Evolutionary conservation across 2,888 invertebrate genomes (phyloP), one percentile per base, ranked within the genome.

Genomic region (Keiferia lycopersicella): DNA sequence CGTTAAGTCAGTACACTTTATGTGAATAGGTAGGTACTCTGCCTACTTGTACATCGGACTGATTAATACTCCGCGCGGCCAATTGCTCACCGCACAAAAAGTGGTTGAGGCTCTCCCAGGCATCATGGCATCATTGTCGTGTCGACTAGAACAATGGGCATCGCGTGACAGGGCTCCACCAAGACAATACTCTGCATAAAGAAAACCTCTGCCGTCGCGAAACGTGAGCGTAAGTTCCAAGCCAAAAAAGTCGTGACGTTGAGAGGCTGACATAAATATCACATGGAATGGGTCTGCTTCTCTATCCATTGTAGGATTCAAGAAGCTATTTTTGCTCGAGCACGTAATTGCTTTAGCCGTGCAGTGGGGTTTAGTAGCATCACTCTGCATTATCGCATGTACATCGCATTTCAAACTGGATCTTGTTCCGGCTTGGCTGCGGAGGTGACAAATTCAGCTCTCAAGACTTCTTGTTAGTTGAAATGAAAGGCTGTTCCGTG

Each of bases 111-210:
- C 71, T 73, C 69, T 65, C 69, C 67, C 59, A 65, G 68, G 68
- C 71, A 71, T 65, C 65, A 68, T 68, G 68, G 68, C 71, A 71
- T 65, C 65, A 68, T 68, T 76, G 69, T 75, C 76, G 76, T 78
- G 80, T 78, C 77, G 77, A 73, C 68, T 77, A 76, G 79, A 84
- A 86, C 83, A 86, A 86, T 82, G 76, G 80, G 67, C 65, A 73
- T 79, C 75, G 80, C 83, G 81, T 83, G 83, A 82, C 82, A 78
- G 74, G 74, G 72, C 76, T 78, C 73, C 73, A 72, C 74, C 69
- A 77, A 78, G 83, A 82, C 82, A 78, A 75, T 74, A 73, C 76
- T 78, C 72, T 53, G 62, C 62, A 62, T 62, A 62, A 62, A 73
- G 75, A 76, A 80, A 78, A 81, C 77, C 74, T 74, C 73, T 69